Evolutionary conservation across 1,140 invertebrate species (phyloP), one percentile per base, ranked within the genome.

Genomic region (Notospermus geniculatus): DNA sequence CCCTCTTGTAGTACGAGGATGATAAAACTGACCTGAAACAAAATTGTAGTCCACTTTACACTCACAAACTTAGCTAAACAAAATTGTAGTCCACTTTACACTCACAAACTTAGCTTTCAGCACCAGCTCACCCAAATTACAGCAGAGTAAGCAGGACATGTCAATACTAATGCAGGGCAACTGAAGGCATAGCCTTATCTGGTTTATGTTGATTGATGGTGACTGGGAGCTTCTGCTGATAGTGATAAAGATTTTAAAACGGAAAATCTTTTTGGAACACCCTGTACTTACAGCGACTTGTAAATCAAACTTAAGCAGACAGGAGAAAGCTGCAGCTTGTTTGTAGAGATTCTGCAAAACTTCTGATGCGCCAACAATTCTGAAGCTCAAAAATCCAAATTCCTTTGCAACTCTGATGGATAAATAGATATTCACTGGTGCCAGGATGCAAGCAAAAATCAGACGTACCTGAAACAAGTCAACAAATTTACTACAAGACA

Each of bases 301-400:
- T 39, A 76, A 63, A 63, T 76, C 73, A 69, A 76, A 71, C 57
- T 76, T 76, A 9, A 76, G 62, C 15, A 75, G 60, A 57, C 67
- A 72, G 19, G 69, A 72, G 62, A 75, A 76, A 9, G 69, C 64
- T 2, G 70, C 64, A 4, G 70, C 69, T 61, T 73, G 70, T 58
- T 65, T 66, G 59, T 75, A 76, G 39, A 75, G 57, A 56, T 73
- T 50, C 55, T 74, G 70, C 19, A 77, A 52, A 17, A 58, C 60
- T 62, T 71, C 64, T 46, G 71, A 74, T 9, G 75, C 75, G 43
- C 75, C 75, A 57, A 77, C 75, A 52, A 74, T 77, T 39, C 68
- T 67, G 50, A 75, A 77, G 39, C 72, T 69, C 5, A 77, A 58
- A 57, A 67, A 77, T n/a, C 75, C 75, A 75, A 77, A 77, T 23